phyloP scores from a whole-genome alignment of 2,113 vertebrate genomes.

The Lepisosteus osseus region DNA sequence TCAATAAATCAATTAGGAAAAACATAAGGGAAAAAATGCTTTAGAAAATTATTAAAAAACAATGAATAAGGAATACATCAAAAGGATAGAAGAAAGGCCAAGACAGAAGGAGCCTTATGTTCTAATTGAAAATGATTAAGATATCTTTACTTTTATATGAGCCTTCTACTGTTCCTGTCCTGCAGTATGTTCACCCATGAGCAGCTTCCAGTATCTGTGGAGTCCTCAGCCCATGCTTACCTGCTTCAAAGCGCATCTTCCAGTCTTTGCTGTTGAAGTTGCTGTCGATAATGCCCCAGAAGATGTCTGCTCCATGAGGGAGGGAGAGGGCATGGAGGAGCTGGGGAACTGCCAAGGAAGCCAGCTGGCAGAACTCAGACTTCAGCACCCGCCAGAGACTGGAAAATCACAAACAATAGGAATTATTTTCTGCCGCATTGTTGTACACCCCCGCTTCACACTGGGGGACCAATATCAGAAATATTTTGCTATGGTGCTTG shows the following conservation, averaged over 20 bases:
- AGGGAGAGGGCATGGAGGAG: constrained; percentile 92
- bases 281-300: constrained; percentile 93
- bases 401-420: neutral
- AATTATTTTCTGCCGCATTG: neutral
- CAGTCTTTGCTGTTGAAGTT: constrained; percentile 97
- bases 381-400: constrained; percentile 95
- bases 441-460: neutral
- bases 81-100: too few relatives aligned
- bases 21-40: too few relatives aligned
- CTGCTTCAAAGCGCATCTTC: constrained; percentile 98
- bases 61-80: too few relatives aligned
- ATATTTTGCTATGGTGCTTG: too few relatives aligned
- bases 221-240: constrained; percentile 54
- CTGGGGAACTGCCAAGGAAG: constrained; percentile 88
- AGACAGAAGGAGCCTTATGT: too few relatives aligned
- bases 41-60: too few relatives aligned
- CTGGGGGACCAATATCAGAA: neutral
- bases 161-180: too few relatives aligned
- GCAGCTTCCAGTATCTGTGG: too few relatives aligned
- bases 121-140: too few relatives aligned
- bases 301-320: constrained; percentile 92
- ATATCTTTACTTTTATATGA: too few relatives aligned
- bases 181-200: too few relatives aligned
- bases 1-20: too few relatives aligned
- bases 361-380: constrained; percentile 94